Conservation (phyloP, 2,113 vertebrate genomes). For the Lichenostomus cassidix region DNA sequence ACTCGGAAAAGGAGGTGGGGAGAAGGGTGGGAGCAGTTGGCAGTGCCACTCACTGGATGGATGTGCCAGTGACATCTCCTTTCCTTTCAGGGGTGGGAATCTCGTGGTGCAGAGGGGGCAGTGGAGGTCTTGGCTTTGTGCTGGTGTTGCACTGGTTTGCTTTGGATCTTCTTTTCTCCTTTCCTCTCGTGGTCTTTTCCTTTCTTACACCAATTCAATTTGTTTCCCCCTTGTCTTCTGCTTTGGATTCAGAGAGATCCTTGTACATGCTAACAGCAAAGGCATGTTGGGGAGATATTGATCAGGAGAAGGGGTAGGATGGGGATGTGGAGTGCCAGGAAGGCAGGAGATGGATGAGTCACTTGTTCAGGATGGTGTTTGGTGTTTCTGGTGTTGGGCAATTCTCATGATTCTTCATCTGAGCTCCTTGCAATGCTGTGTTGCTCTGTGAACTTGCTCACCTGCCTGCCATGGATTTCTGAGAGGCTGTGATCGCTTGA, state of each 20-base stretch:
- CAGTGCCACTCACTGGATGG: too few relatives aligned
- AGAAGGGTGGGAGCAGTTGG: background rate
- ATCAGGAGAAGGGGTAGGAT: background rate
- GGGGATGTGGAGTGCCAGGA: background rate
- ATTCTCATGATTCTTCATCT: background rate
- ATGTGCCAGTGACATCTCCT: background rate
- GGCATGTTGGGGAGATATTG: background rate
- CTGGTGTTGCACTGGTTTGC: background rate
- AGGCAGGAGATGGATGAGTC: background rate
- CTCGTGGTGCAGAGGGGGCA: background rate
- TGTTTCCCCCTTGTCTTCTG: background rate
- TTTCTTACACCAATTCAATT: background rate
- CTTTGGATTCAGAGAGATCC: background rate
- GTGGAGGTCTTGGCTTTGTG: background rate
- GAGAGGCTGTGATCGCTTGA: background rate
- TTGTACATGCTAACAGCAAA: background rate
- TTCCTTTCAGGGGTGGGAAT: background rate
- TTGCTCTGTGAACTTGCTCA: background rate
- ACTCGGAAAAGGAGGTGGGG: accelerated
- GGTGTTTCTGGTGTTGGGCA: background rate
- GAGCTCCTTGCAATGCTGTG: background rate
- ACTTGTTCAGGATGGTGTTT: background rate
- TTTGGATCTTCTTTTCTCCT: background rate
- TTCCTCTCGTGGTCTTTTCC: background rate
- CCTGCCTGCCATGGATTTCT: background rate